Conservation (phyloP, 2,113 vertebrate genomes). For the Tachysurus vachellii region DNA sequence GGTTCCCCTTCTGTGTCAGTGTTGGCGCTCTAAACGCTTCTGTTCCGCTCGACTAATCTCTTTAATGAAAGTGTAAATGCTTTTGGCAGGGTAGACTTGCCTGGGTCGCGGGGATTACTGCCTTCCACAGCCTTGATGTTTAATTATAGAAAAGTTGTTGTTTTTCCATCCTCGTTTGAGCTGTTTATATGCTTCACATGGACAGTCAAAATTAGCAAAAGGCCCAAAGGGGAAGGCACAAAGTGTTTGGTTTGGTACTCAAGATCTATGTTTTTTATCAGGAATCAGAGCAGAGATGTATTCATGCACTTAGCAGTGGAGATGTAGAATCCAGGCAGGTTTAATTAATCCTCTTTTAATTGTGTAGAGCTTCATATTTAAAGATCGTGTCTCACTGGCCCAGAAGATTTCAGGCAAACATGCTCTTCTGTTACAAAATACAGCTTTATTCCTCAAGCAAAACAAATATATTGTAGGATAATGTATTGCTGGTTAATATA, state of each 20-base stretch:
- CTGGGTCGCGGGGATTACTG: constrained; percentile 70
- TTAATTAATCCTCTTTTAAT: not conserved
- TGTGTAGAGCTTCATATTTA: not conserved
- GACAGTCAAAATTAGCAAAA: constrained; percentile 67
- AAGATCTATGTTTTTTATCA: not conserved
- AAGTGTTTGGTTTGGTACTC: not conserved
- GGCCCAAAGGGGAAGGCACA: constrained; percentile 38
- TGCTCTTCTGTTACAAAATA: not conserved
- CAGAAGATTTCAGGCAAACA: not conserved
- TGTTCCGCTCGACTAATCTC: constrained; percentile 72
- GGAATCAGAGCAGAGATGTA: not conserved
- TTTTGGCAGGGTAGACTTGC: constrained; percentile 70
- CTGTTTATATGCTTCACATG: constrained; percentile 66
- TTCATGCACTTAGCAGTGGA: not conserved
- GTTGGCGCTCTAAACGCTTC: constrained; percentile 67
- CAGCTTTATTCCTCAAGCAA: not conserved
- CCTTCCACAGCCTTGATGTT: constrained; percentile 70
- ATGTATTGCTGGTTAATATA: not conserved
- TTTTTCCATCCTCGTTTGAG: constrained; percentile 55
- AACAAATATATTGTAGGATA: not conserved
- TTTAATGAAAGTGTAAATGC: constrained; percentile 79
- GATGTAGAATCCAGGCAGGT: not conserved
- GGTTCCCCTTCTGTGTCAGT: constrained; percentile 66
- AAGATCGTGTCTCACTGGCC: not conserved
- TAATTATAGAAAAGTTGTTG: constrained; percentile 69